phyloP scores from a whole-genome alignment of 1,140 invertebrate genomes.

The Melitaea cinxia region DNA sequence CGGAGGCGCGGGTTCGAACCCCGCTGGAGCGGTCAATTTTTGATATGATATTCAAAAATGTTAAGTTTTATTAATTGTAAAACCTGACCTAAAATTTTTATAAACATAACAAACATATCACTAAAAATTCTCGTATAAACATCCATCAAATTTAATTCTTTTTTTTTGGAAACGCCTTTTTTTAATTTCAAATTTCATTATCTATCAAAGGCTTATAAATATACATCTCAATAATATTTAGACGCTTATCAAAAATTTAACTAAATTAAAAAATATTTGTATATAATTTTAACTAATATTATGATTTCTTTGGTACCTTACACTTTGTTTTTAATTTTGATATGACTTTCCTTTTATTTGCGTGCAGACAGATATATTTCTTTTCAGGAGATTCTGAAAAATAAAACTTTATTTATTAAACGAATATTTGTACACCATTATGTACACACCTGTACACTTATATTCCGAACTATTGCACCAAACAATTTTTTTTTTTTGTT shows the following conservation, averaged over 20 bases:
- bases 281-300: neutral
- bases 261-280: conserved; percentile 8
- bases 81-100: neutral
- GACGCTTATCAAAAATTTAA: conserved; percentile 11
- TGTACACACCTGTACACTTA: too few relatives aligned
- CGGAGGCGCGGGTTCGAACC: too few relatives aligned
- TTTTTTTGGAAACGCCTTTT: too few relatives aligned
- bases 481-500: too few relatives aligned
- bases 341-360: conserved; percentile 47
- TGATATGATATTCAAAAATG: too few relatives aligned
- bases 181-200: too few relatives aligned
- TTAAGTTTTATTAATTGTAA: neutral
- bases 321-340: conserved; percentile 44
- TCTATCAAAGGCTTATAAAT: conserved; percentile 4
- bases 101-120: neutral
- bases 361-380: conserved; percentile 42
- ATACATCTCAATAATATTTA: conserved; percentile 10
- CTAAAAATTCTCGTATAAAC: neutral
- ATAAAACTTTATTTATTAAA: conserved; percentile 22
- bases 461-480: too few relatives aligned
- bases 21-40: too few relatives aligned
- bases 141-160: too few relatives aligned
- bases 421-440: too few relatives aligned
- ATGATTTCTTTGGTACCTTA: conserved; percentile 53
- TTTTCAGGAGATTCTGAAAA: conserved; percentile 37